These are phyloP conservation scores for Drosophila leontia DNA, from an alignment of 1,140 invertebrate species.

Conservation along the genomic window DNA sequence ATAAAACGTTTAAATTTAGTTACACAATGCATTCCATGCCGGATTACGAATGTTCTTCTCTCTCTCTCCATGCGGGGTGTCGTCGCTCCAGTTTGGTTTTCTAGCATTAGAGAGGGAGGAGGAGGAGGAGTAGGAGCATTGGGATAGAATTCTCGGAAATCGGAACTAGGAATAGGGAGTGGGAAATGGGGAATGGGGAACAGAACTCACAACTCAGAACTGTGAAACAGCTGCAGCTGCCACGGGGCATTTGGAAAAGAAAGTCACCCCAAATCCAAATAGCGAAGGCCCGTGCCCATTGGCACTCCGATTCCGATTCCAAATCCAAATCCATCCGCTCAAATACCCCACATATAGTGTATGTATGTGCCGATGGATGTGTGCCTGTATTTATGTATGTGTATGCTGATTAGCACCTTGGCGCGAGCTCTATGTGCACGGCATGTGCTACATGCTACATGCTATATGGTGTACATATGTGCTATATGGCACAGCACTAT, in stretches of 20 bases:
- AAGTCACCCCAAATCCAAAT: slow-evolving; percentile 63
- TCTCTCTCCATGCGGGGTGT: slow-evolving; percentile 13
- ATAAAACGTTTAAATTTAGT: slow-evolving; percentile 54
- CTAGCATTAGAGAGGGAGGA: neutral
- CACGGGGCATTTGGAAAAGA: slow-evolving; percentile 67
- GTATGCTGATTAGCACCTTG: slow-evolving; percentile 78
- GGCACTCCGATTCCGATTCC: slow-evolving; percentile 36
- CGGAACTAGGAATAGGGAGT: slow-evolving; percentile 19
- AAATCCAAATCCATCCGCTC: slow-evolving; percentile 41
- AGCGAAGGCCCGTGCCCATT: slow-evolving; percentile 18
- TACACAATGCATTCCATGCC: slow-evolving; percentile 44
- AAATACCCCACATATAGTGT: slow-evolving; percentile 39
- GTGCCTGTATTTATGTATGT: slow-evolving; percentile 28
- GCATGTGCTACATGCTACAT: slow-evolving; percentile 35
- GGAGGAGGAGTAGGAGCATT: slow-evolving; percentile 4
- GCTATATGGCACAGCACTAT: slow-evolving; percentile 6
- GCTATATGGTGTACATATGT: slow-evolving; percentile 11
- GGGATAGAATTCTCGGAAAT: slow-evolving; percentile 28
- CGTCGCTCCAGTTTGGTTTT: slow-evolving; percentile 36
- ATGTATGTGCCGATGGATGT: slow-evolving; percentile 29
- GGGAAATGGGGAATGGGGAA: slow-evolving; percentile 11
- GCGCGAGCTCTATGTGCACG: slow-evolving; percentile 50
- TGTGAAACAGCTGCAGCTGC: slow-evolving; percentile 51
- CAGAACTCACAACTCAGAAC: slow-evolving; percentile 14
- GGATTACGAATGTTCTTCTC: slow-evolving; percentile 27